A percentile compares a stretch with the other conserved stretches of the same genome.
Conservation (phyloP, 2,113 vertebrate genomes). For the Planiliza haematocheilus region DNA sequence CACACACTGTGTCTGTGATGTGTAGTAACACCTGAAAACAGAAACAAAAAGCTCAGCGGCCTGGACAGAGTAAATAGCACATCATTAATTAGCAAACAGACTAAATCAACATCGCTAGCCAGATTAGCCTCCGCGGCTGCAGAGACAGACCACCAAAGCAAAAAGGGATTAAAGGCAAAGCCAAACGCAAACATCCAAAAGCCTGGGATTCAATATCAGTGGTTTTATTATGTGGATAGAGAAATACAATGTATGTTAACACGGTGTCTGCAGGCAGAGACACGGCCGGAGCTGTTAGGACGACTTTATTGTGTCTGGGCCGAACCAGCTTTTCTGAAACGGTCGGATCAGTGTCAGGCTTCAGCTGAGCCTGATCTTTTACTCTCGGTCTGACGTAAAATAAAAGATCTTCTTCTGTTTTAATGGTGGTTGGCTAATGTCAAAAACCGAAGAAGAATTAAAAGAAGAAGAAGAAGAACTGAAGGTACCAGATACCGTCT, state of each 20-base stretch:
- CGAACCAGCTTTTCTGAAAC: too few relatives aligned
- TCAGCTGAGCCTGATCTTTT: too few relatives aligned
- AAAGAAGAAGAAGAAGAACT: too few relatives aligned
- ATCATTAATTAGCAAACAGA: conserved; percentile 64
- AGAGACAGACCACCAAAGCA: conserved; percentile 41
- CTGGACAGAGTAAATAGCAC: conserved; percentile 34
- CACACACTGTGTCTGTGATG: background rate
- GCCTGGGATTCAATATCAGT: conserved; percentile 7
- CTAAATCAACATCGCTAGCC: conserved; percentile 55
- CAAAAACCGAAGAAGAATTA: too few relatives aligned
- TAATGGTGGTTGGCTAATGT: too few relatives aligned
- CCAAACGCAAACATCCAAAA: conserved; percentile 54
- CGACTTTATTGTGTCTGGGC: too few relatives aligned
- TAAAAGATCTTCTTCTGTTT: too few relatives aligned
- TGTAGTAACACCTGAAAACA: conserved; percentile 18
- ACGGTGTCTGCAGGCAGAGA: too few relatives aligned
- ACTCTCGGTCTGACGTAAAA: too few relatives aligned
- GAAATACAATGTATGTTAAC: conserved; percentile 18
- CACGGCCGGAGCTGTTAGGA: too few relatives aligned
- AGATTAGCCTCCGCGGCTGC: conserved; percentile 37
- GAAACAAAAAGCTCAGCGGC: conserved; percentile 28
- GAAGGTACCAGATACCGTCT: too few relatives aligned
- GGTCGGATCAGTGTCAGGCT: too few relatives aligned
- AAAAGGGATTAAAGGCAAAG: conserved; percentile 60
- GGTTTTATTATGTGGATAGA: conserved; percentile 21